phyloP scores from a whole-genome alignment of 2,888 invertebrate species.

The Hofmannophila pseudospretella region DNA sequence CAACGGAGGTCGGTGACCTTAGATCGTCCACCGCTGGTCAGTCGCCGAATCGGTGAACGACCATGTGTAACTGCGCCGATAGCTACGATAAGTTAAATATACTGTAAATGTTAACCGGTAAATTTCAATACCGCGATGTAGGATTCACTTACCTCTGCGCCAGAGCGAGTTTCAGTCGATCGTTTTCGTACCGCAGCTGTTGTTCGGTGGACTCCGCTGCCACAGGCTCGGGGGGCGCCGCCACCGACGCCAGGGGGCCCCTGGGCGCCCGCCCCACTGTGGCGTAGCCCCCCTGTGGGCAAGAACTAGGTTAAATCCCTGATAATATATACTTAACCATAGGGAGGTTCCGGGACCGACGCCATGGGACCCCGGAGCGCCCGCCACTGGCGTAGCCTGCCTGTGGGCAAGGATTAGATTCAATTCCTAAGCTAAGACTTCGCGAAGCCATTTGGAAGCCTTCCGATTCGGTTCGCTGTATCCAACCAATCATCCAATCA shows the following conservation, averaged over 20 bases:
- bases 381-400: too few species aligned
- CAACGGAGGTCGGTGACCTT: not conserved
- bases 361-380: too few species aligned
- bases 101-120: not conserved
- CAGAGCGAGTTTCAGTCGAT: constrained; percentile 93
- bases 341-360: too few species aligned
- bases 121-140: not conserved
- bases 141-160: constrained; percentile 92
- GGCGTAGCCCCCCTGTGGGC: constrained; percentile 53
- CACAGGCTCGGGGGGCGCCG: constrained; percentile 31
- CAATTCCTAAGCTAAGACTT: too few species aligned
- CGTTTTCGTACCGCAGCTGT: constrained; percentile 98
- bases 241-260: constrained; percentile 34
- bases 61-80: too few species aligned
- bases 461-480: too few species aligned
- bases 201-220: constrained; percentile 78
- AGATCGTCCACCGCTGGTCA: too few species aligned
- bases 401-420: too few species aligned
- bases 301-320: not conserved
- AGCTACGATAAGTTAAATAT: not conserved
- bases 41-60: too few species aligned
- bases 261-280: constrained; percentile 61
- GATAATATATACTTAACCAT: too few species aligned
- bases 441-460: too few species aligned
- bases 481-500: too few species aligned